Evolutionary conservation across 2,888 invertebrate genomes (phyloP).

Genomic region (Xiphydria camelus): DNA sequence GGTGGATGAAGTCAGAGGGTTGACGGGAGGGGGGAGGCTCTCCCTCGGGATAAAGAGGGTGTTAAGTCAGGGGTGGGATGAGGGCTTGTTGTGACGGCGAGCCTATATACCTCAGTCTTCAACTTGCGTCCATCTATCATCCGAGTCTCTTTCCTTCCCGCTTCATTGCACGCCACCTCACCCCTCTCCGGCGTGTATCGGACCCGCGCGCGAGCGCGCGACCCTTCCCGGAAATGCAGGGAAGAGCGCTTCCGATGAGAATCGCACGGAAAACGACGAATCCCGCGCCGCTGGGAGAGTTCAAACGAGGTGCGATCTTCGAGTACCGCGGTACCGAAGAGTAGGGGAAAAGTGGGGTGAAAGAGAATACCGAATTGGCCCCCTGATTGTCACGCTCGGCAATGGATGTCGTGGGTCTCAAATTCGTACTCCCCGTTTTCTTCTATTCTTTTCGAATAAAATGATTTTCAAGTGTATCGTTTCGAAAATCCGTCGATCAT

Average conservation of each 20-base stretch:
- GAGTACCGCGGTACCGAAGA: too few species aligned
- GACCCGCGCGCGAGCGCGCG: not conserved
- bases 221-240: not conserved
- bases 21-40: slow-evolving; percentile 26
- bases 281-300: too few species aligned
- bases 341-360: too few species aligned
- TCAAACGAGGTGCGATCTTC: too few species aligned
- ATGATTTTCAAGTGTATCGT: too few species aligned
- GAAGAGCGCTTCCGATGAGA: too few species aligned
- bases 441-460: too few species aligned
- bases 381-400: too few species aligned
- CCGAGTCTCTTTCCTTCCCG: slow-evolving; percentile 24
- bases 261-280: not conserved
- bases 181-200: not conserved
- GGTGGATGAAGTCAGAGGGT: not conserved
- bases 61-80: slow-evolving; percentile 34
- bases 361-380: too few species aligned
- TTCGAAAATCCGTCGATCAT: too few species aligned
- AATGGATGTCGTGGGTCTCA: too few species aligned
- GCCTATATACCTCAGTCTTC: slow-evolving; percentile 39
- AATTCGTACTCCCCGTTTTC: too few species aligned
- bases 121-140: slow-evolving; percentile 45
- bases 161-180: slow-evolving; percentile 6
- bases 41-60: slow-evolving; percentile 48
- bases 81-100: slow-evolving; percentile 52